A percentile compares a stretch with the other conserved stretches of the same genome.
Evolutionary conservation across 2,113 vertebrate species (phyloP).

Genomic region (Callaeas wilsoni): DNA sequence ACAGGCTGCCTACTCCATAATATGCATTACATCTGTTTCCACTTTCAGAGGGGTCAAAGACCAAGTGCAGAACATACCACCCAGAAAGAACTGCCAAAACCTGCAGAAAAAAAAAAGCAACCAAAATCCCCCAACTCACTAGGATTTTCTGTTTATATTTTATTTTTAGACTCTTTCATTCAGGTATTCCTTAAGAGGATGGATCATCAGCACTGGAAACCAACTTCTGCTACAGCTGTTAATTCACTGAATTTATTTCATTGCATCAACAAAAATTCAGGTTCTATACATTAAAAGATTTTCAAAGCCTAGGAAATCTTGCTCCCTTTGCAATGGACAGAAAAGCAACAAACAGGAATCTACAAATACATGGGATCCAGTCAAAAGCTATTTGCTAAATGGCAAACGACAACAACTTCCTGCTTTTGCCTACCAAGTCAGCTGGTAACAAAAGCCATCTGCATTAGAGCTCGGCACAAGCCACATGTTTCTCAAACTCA

Average conservation of each 20-base stretch:
- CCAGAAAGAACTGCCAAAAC: background rate
- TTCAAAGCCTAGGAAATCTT: background rate
- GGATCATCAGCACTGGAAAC: background rate
- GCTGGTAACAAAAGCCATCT: background rate
- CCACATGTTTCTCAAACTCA: background rate
- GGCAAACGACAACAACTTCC: background rate
- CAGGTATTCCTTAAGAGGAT: background rate
- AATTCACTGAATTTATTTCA: background rate
- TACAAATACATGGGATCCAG: background rate
- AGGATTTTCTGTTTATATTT: background rate
- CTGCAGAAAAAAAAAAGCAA: background rate
- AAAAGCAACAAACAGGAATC: background rate
- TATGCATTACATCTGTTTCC: conserved; percentile 1
- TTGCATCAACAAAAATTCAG: background rate
- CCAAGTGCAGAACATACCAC: background rate
- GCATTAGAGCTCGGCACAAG: background rate
- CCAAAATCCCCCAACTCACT: background rate
- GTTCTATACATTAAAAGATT: background rate
- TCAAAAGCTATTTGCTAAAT: background rate
- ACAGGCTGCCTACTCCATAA: background rate
- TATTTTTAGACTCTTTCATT: background rate
- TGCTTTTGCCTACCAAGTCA: background rate
- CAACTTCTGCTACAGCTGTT: background rate
- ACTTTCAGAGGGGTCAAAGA: conserved; percentile 9
- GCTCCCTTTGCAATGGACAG: background rate